Conservation (phyloP, 1,140 invertebrate genomes). For the Bombus ignitus region DNA sequence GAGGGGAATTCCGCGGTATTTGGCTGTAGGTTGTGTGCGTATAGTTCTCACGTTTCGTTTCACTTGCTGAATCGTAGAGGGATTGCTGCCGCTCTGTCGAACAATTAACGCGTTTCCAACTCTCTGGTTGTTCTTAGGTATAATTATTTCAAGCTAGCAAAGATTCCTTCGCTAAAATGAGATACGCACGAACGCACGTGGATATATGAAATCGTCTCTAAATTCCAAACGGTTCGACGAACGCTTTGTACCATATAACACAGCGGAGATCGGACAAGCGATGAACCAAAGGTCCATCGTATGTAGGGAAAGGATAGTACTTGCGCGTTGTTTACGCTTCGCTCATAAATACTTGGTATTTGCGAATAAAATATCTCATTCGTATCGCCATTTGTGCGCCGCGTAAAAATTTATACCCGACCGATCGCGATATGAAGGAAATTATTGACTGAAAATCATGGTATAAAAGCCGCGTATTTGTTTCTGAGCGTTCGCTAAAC, state of each 20-base stretch:
- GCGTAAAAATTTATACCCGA: background rate
- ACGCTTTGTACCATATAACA: constrained; percentile 1
- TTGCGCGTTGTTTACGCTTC: background rate
- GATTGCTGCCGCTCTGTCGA: background rate
- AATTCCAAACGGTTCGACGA: background rate
- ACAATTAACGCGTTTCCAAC: background rate
- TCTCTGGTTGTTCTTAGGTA: background rate
- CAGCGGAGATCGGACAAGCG: background rate
- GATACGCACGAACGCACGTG: background rate
- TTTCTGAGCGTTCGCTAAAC: constrained; percentile 13
- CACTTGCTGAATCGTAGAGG: background rate
- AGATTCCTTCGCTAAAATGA: background rate
- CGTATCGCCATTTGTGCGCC: background rate
- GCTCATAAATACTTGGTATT: constrained; percentile 36
- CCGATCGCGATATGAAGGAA: constrained; percentile 1
- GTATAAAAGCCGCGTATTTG: constrained; percentile 24
- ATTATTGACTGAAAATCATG: constrained; percentile 30
- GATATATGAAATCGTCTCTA: background rate
- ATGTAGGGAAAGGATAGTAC: too few relatives aligned
- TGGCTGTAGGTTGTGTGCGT: background rate
- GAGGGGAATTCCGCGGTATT: background rate
- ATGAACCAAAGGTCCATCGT: background rate
- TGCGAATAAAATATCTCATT: constrained; percentile 15
- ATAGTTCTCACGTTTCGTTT: background rate
- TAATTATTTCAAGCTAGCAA: constrained; percentile 11